phyloP scores from a whole-genome alignment of 2,888 invertebrate species.

The Acleris laterana region DNA sequence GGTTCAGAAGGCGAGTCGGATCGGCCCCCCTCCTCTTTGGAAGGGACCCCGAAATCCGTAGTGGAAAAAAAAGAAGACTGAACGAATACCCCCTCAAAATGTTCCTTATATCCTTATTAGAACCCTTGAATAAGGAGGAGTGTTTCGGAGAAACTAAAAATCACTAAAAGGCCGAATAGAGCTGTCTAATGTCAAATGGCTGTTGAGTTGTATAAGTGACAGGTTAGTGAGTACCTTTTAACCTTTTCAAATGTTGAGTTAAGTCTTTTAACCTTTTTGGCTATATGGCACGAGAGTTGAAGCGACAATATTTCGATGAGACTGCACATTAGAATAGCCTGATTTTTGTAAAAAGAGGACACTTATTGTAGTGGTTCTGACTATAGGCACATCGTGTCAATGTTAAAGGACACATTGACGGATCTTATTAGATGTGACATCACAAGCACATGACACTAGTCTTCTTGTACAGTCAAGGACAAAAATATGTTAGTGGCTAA shows the following conservation, averaged over 20 bases:
- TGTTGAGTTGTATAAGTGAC: slow-evolving; percentile 6
- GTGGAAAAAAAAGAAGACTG: slow-evolving; percentile 79
- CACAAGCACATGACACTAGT: too few species aligned
- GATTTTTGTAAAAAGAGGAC: too few species aligned
- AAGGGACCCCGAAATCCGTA: slow-evolving; percentile 62
- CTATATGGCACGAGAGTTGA: slow-evolving; percentile 21
- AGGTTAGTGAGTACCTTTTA: slow-evolving; percentile 33
- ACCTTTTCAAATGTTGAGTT: slow-evolving; percentile 11
- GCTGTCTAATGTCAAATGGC: slow-evolving; percentile 1
- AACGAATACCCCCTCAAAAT: slow-evolving; percentile 44
- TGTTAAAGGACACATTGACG: too few species aligned
- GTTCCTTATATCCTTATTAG: slow-evolving; percentile 27
- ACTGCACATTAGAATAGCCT: too few species aligned
- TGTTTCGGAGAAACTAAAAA: slow-evolving; percentile 12
- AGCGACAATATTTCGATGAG: slow-evolving; percentile 32
- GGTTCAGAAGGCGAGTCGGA: slow-evolving; percentile 62
- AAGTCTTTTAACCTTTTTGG: slow-evolving; percentile 30
- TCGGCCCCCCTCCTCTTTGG: slow-evolving; percentile 62
- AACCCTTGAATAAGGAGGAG: slow-evolving; percentile 28
- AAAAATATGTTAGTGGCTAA: too few species aligned
- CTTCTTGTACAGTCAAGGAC: too few species aligned
- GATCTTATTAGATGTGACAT: too few species aligned
- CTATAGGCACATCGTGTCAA: too few species aligned
- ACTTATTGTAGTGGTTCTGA: too few species aligned
- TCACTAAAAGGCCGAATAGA: slow-evolving; percentile 9